Base-by-base conservation (phyloP, 2,888 invertebrate genomes). In the Pseudococcus jackbeardsleyi region DNA sequence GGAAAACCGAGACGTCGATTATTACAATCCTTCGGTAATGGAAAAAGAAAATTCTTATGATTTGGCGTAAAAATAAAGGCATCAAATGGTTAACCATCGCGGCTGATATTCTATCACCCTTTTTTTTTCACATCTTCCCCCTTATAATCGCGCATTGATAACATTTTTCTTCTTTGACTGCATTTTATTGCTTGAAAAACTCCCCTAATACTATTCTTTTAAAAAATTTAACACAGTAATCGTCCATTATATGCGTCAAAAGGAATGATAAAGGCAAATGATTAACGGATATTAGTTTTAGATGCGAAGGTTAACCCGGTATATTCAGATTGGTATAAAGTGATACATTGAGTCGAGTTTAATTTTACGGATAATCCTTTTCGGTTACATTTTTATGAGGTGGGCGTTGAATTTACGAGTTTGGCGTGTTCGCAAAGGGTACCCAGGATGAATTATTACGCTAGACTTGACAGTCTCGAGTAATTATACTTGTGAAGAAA, bases 221-320 rank as follows among this genome's bases (percentile, higher is more conserved):
- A 85, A 85, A 79, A 85, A 85, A 85, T 85, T 85, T 85, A 85
- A 85, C 85, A 85, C 85, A 59, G 85, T 85, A 59, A 85, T 85
- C 85, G 85, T 85, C 85, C 85, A 85, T 85, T 85, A 85, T 85
- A 85, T n/a, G 85, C 59, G 85, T 85, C 64, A 85, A 85, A 85
- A 64, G 64, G 39, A 85, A 39, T 19, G 39, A 19, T 19, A 79
- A 46, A 46, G 64, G 64, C 42, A 46, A 46, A 79, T 79, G 79
- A 79, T 79, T 46, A 79, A 79, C 79, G 79, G 79, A 46, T 79
- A 79, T 79, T 79, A 19, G 79, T n/a, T 46, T 79, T 79, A 79
- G 79, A 79, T 46, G 79, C 64, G 64, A 46, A 79, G 79, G 79
- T 79, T 72, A 64, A 72, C 33, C 33, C 33, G 46, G 19, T 42